Percentiles rank a stretch among this genome's conserved stretches.
Conservation (phyloP, 2,888 invertebrate genomes). For the Agrochola macilenta region DNA sequence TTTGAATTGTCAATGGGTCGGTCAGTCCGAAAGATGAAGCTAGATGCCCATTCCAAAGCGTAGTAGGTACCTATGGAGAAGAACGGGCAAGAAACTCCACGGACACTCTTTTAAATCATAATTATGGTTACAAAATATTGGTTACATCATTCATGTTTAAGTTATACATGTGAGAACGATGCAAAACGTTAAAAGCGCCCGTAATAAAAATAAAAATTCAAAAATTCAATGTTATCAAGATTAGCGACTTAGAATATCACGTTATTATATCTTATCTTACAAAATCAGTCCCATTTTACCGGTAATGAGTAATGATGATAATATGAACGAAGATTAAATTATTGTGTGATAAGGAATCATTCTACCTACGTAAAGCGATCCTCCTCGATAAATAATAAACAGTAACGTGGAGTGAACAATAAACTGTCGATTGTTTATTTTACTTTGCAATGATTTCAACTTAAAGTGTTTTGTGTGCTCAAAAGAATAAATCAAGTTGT, state of each 20-base stretch:
- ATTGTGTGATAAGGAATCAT: constrained; percentile 67
- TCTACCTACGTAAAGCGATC: constrained; percentile 63
- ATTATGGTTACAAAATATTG: no score
- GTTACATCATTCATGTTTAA: no score
- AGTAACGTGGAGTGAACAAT: constrained; percentile 30
- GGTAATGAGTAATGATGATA: constrained; percentile 70
- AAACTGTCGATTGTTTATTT: constrained; percentile 13
- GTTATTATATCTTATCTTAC: constrained; percentile 65
- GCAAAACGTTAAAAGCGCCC: no score
- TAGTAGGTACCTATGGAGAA: no score
- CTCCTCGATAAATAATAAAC: constrained; percentile 64
- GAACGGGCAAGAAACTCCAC: no score
- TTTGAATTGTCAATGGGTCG: no score
- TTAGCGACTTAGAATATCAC: constrained; percentile 6
- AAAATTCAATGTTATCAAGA: no score
- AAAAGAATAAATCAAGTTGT: constrained; percentile 25
- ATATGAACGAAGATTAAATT: constrained; percentile 60
- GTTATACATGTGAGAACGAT: no score
- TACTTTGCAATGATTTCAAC: constrained; percentile 28
- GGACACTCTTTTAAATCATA: no score
- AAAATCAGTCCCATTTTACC: constrained; percentile 75
- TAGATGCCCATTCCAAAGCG: no score
- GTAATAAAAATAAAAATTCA: no score
- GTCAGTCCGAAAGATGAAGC: no score
- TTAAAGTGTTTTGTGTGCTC: constrained; percentile 25